phyloP scores from a whole-genome alignment of 2,113 vertebrate genomes.

The Marcusenius ussheri region DNA sequence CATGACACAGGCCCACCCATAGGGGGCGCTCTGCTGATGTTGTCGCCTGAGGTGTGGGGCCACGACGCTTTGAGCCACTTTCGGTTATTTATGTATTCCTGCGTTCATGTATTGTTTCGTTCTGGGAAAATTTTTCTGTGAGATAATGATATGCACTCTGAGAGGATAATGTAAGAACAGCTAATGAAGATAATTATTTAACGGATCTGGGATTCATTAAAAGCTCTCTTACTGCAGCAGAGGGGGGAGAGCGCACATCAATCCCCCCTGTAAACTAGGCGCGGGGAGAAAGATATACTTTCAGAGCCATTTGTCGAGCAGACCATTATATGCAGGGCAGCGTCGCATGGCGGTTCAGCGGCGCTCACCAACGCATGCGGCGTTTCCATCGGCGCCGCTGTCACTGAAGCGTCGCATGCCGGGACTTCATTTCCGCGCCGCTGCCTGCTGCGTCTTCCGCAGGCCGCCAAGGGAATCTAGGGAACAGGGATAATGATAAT shows the following conservation, averaged over 20 bases:
- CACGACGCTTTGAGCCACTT: neutral
- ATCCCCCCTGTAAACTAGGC: neutral
- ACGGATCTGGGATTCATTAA: slow-evolving; percentile 26
- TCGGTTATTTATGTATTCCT: neutral
- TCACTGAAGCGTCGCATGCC: neutral
- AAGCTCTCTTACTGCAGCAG: neutral
- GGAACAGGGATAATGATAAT: slow-evolving; percentile 22
- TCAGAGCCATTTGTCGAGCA: neutral
- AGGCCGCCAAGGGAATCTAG: slow-evolving; percentile 8
- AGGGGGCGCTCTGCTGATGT: neutral
- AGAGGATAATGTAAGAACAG: slow-evolving; percentile 24
- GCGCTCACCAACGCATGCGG: neutral
- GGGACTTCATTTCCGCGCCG: neutral
- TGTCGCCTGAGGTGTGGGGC: neutral
- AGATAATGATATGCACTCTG: slow-evolving; percentile 21
- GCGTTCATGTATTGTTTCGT: neutral
- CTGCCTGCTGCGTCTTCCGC: neutral
- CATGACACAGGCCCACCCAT: neutral
- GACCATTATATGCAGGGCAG: neutral
- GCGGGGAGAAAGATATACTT: neutral
- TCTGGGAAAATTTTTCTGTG: slow-evolving; percentile 1
- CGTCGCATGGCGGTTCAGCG: neutral
- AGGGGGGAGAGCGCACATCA: neutral
- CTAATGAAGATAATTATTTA: slow-evolving; percentile 31
- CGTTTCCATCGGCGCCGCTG: neutral